Evolutionary conservation across 2,797 vertebrate genomes (phyloP), one percentile per base, ranked within the genome.

Genomic region (Sylvia borin): DNA sequence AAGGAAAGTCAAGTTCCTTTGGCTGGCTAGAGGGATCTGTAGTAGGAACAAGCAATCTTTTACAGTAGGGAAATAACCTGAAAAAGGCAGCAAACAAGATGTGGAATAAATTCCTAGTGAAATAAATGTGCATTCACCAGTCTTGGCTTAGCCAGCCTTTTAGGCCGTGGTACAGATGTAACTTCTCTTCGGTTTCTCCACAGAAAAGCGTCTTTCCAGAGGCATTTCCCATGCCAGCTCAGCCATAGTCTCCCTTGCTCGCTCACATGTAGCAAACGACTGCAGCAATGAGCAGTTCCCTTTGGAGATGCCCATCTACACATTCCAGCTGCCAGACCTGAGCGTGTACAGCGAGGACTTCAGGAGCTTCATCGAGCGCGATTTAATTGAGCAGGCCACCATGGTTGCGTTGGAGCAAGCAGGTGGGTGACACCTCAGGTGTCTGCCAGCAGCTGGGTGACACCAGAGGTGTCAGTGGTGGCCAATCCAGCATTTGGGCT

Each of bases 191-290:
- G 79, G 3, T 79, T 84, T 74, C 76, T 81, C 34, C 29, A 3
- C 93, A 99, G 99, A 99, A 96, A 99, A 99, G 96, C 99, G 99
- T 48, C 98, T 99, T 70, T 99, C 99, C 72, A 98, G 99, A 47
- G 99, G 99, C 38, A 99, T 99, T 96, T 99, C 99, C 83, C 99
- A 99, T 16, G 99, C 99, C 98, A 99, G 99, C 97, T 99, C 99
- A 51, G 99, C 99, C 91, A 99, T 99, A 36, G 99, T 99, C 75
- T 99, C 99, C 60, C 98, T 99, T 94, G 99, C 99, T 9, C 98
- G 99, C 81, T 98, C 99, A 48, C 99, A 99, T 75, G 99, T 99
- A 97, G 99, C 99, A 29, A 99, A 96, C 2, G 99, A 99, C 91
- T 99, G 99, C 97, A 99, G 96, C 98, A 99, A 97, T 76, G 99